phyloP scores from a whole-genome alignment of 64 coral and sea anemone genomes.

The Cladopsammia gracilis region DNA sequence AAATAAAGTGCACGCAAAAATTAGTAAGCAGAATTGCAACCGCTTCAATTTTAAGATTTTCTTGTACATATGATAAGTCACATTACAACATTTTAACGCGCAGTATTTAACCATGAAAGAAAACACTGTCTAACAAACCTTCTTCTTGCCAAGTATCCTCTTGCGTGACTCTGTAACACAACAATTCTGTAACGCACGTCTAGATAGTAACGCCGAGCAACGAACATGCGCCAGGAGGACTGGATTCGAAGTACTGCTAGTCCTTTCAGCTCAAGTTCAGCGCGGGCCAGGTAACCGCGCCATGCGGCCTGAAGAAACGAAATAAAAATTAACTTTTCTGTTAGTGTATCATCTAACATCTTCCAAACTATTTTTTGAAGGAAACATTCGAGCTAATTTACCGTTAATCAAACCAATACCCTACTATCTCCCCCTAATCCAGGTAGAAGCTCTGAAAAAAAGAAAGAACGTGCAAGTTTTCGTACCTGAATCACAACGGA shows the following conservation, averaged over 20 bases:
- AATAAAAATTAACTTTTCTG: neutral
- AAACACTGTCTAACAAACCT: conserved; percentile 47
- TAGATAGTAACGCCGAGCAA: conserved; percentile 64
- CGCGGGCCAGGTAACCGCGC: conserved; percentile 74
- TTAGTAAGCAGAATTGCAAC: no score
- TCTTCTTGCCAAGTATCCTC: conserved; percentile 77
- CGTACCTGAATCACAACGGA: conserved; percentile 80
- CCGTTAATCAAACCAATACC: no score
- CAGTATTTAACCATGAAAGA: no score
- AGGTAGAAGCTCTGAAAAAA: no score
- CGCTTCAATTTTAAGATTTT: no score
- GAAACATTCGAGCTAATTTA: no score
- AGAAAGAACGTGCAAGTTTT: no score
- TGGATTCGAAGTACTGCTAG: conserved; percentile 85
- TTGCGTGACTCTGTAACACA: conserved; percentile 68
- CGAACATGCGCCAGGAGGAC: conserved; percentile 79
- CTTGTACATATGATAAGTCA: no score
- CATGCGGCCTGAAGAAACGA: conserved; percentile 48
- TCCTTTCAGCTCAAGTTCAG: conserved; percentile 36
- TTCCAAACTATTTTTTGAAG: no score
- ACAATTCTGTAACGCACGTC: conserved; percentile 55
- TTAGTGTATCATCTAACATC: no score
- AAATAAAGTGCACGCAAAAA: neutral
- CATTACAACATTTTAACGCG: no score
- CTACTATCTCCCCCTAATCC: no score